Conservation (phyloP, 92 coral and sea anemone genomes). For the Porites cylindrica region DNA sequence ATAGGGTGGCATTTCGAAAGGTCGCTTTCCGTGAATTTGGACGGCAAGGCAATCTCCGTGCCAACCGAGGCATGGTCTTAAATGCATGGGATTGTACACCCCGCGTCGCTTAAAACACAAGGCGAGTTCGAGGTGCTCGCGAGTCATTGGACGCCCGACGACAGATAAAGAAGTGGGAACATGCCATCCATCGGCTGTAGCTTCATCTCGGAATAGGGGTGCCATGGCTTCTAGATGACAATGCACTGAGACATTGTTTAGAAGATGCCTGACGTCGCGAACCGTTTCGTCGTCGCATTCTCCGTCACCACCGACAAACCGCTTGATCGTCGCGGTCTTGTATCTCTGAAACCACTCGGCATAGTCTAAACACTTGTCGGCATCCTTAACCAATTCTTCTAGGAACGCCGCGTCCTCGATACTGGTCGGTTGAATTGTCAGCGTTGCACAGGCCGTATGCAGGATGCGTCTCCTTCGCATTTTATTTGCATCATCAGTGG, state of each 20-base stretch:
- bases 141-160: conserved; percentile 3
- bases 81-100: no score
- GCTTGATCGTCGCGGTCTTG: not conserved
- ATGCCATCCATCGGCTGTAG: conserved; percentile 1
- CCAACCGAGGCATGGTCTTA: no score
- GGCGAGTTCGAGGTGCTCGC: not conserved
- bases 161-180: conserved; percentile 14
- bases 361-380: not conserved
- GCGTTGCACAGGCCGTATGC: not conserved
- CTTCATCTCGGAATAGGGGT: not conserved
- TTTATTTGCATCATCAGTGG: not conserved
- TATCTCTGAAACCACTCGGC: conserved; percentile 3
- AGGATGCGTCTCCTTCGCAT: conserved; percentile 3
- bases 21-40: no score
- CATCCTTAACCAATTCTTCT: not conserved
- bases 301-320: not conserved
- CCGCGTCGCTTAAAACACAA: no score
- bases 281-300: not conserved
- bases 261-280: not conserved
- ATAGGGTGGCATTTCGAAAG: no score
- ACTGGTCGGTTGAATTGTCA: conserved; percentile 14
- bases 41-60: no score
- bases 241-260: not conserved
- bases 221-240: conserved; percentile 6
- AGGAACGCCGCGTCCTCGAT: not conserved